These are phyloP conservation scores for Cardinalis cardinalis DNA, from an alignment of 2,113 vertebrate genomes.

Conservation along the genomic window DNA sequence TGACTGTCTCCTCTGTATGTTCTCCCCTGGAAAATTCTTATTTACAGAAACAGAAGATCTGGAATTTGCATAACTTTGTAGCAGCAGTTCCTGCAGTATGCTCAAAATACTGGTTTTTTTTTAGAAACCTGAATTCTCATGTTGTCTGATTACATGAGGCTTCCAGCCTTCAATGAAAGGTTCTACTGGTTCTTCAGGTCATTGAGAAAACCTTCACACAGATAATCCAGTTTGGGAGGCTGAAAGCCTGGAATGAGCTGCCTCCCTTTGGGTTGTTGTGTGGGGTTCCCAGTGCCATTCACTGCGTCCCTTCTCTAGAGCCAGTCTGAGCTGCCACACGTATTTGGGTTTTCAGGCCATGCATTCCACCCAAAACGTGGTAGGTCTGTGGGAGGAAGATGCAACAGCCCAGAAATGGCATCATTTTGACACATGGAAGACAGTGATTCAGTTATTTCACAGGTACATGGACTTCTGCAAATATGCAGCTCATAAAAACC, in stretches of 20 bases:
- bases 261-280: background rate
- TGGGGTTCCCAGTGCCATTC: background rate
- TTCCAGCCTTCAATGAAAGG: background rate
- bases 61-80: background rate
- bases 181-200: background rate
- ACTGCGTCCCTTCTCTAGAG: background rate
- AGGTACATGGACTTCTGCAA: conserved; percentile 49
- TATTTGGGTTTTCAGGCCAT: conserved; percentile 52
- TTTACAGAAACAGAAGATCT: conserved; percentile 2
- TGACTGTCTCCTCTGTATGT: background rate
- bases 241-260: background rate
- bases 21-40: background rate
- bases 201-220: background rate
- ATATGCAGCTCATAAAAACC: background rate
- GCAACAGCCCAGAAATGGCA: conserved; percentile 43
- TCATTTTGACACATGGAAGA: conserved; percentile 38
- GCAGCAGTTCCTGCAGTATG: background rate
- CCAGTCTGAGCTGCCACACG: background rate
- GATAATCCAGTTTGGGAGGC: background rate
- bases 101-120: background rate
- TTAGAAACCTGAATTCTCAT: background rate
- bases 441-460: conserved; percentile 58
- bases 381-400: conserved; percentile 34
- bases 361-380: background rate
- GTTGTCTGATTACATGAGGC: background rate